These are phyloP conservation scores for Zaprionus bogoriensis DNA, from an alignment of 2,888 invertebrate species.

Conservation along the genomic window DNA sequence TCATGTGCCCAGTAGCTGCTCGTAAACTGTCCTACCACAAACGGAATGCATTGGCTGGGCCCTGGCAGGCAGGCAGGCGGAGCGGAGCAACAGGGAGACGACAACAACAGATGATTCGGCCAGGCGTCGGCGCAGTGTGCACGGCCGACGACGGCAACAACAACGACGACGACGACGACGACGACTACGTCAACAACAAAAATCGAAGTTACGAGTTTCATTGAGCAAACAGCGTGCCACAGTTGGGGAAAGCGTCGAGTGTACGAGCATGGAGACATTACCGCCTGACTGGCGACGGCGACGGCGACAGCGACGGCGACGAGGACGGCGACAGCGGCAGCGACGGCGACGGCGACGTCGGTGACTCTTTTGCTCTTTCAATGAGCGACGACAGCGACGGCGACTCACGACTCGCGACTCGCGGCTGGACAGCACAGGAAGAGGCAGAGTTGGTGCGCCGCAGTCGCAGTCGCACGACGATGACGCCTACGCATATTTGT, in stretches of 20 bases:
- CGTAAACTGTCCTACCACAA: slow-evolving; percentile 76
- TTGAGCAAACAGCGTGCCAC: slow-evolving; percentile 63
- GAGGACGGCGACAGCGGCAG: slow-evolving; percentile 8
- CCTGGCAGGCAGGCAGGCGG: slow-evolving; percentile 32
- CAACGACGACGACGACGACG: slow-evolving; percentile 45
- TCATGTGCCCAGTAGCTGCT: slow-evolving; percentile 17
- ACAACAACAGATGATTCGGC: slow-evolving; percentile 74
- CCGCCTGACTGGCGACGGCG: slow-evolving; percentile 50
- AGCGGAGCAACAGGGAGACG: slow-evolving; percentile 22
- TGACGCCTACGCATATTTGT: slow-evolving; percentile 83
- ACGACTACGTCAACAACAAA: slow-evolving; percentile 55
- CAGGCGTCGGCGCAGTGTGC: slow-evolving; percentile 47
- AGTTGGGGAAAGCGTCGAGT: slow-evolving; percentile 64
- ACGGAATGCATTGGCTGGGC: slow-evolving; percentile 70
- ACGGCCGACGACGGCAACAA: slow-evolving; percentile 39
- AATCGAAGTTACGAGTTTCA: slow-evolving; percentile 74
- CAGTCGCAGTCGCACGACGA: slow-evolving; percentile 75
- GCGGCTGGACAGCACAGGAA: slow-evolving; percentile 5
- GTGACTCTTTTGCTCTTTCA: slow-evolving; percentile 26
- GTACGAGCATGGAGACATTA: slow-evolving; percentile 54
- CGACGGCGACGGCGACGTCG: slow-evolving; percentile 36
- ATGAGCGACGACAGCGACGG: slow-evolving; percentile 10
- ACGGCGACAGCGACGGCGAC: slow-evolving; percentile 21
- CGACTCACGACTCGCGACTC: too few relatives aligned
- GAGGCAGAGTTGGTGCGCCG: slow-evolving; percentile 79